Evolutionary conservation across 2,113 vertebrate genomes (phyloP), one percentile per base, ranked within the genome.

Genomic region (Setophaga coronata): DNA sequence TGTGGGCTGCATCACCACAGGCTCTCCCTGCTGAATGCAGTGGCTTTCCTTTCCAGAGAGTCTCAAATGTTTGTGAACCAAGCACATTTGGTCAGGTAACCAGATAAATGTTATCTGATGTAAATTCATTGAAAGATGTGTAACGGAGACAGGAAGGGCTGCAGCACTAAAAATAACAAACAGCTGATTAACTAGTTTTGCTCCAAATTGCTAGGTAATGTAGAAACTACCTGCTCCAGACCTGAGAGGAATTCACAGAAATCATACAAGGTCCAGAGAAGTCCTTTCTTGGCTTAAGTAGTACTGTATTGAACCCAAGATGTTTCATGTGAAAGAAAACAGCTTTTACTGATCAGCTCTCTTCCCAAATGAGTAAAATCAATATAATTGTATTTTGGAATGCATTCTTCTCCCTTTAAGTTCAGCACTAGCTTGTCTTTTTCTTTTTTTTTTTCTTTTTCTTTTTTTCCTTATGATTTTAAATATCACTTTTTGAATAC

Each of bases 11-110:
- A 72, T 9, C 26, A 72, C 54, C 19, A 17, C 16, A 36, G 47
- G 11, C 13, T 86, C 48, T 73, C 34, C n/a, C 20, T 31, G 21
- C 21, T 70, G 38, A 66, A 36, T 2, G 7, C 10, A 6, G 8
- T 8, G 6, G 1, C 16, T 92, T 71, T 76, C 31, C 28, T 21
- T 70, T 65, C n/a, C 50, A 93, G 58, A 57, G 40, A 69, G 7
- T 10, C 18, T 73, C 50, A 70, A 62, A 74, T 13, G n/a, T 38
- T 67, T 89, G 23, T 29, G 29, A 28, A 26, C 23, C 4, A 18
- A 83, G 53, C 3, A n/a, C 0, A 0, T 57, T 72, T 45, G 13
- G 21, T 70, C 42, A 1, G 1, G 28, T 53, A 73, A 77, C 15
- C 12, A 54, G 45, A 42, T 14, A 81, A 90, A 42, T 33, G 4